A percentile compares a stretch with the other conserved stretches of the same genome.
Conservation (phyloP, 2,888 invertebrate genomes). For the Drosophila sordidapex region DNA sequence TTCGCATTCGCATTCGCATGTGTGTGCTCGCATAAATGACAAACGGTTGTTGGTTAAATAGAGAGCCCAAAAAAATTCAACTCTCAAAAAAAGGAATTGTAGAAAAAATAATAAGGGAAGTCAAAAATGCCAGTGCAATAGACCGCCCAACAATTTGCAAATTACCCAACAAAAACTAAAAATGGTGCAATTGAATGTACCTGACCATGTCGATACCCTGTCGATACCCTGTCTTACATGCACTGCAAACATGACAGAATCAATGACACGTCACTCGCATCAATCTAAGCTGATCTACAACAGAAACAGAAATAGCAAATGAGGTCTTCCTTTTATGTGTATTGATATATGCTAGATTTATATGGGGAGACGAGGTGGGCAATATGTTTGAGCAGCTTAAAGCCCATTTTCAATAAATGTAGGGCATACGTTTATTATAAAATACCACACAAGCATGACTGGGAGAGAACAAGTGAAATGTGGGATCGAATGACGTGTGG, state of each 20-base stretch:
- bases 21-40: slow-evolving; percentile 59
- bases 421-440: background rate
- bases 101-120: slow-evolving; percentile 11
- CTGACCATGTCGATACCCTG: slow-evolving; percentile 17
- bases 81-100: slow-evolving; percentile 18
- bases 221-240: slow-evolving; percentile 12
- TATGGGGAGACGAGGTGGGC: background rate
- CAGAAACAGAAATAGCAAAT: background rate
- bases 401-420: background rate
- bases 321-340: background rate
- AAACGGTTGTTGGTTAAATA: slow-evolving; percentile 60
- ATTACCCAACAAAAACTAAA: slow-evolving; percentile 1
- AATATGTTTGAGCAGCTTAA: background rate
- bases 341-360: background rate
- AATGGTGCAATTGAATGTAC: no score
- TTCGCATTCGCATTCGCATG: slow-evolving; percentile 8
- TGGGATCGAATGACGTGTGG: slow-evolving; percentile 1
- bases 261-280: background rate
- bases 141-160: slow-evolving; percentile 39
- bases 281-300: background rate
- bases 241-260: background rate
- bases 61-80: slow-evolving; percentile 41
- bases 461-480: slow-evolving; percentile 9
- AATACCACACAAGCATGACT: background rate
- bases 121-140: slow-evolving; percentile 37